A percentile compares a stretch with the other conserved stretches of the same genome.
phyloP scores from a whole-genome alignment of 1,140 invertebrate species.

The Grapholita molesta region DNA sequence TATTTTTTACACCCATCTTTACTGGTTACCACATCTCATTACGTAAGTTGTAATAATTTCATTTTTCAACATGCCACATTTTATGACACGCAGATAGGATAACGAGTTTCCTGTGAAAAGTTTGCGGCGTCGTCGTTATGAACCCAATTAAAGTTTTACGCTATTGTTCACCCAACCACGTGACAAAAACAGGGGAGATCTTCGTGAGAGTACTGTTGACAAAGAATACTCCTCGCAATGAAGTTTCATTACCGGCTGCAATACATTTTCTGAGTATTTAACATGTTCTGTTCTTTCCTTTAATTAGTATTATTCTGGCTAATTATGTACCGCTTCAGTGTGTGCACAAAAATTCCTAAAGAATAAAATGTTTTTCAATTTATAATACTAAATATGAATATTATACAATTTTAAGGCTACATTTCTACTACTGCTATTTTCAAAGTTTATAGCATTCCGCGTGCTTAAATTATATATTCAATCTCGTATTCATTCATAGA shows the following conservation, averaged over 20 bases:
- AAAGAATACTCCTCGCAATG: neutral
- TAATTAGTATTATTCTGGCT: too few species aligned
- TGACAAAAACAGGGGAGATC: neutral
- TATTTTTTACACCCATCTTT: neutral
- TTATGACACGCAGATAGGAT: neutral
- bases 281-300: neutral
- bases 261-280: neutral
- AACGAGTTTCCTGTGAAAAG: neutral
- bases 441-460: too few species aligned
- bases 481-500: too few species aligned
- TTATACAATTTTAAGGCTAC: too few species aligned
- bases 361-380: too few species aligned
- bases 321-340: too few species aligned
- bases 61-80: neutral
- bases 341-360: too few species aligned
- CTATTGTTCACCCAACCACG: neutral
- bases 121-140: neutral
- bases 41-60: neutral
- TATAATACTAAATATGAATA: too few species aligned
- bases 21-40: neutral
- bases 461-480: too few species aligned
- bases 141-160: neutral
- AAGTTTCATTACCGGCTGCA: neutral
- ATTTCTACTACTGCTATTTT: too few species aligned
- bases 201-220: neutral